These are phyloP conservation scores for Automeris io DNA, from an alignment of 2,888 invertebrate genomes.

Conservation along the genomic window DNA sequence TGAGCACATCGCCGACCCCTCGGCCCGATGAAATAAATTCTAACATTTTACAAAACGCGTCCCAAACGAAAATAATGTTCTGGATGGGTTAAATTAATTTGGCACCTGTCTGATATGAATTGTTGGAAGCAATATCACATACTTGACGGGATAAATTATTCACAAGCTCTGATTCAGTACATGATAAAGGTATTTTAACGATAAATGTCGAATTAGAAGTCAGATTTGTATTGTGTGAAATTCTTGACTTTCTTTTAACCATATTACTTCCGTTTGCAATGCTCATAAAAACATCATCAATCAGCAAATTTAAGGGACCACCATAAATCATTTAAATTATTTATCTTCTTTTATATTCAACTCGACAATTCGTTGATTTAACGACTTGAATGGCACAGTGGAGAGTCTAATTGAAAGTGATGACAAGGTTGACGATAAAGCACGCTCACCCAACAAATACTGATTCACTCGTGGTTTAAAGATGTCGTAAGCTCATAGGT, in stretches of 20 bases:
- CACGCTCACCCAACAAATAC: no score
- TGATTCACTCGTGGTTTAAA: no score
- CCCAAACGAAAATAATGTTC: conserved; percentile 37
- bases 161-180: background rate
- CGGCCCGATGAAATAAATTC: conserved; percentile 53
- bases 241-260: background rate
- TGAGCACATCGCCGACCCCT: conserved; percentile 33
- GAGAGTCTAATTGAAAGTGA: no score
- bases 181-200: background rate
- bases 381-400: no score
- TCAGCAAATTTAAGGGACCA: no score
- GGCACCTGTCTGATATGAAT: conserved; percentile 28
- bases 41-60: conserved; percentile 40
- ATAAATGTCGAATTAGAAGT: background rate
- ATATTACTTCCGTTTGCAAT: no score
- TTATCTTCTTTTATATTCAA: no score
- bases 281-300: no score
- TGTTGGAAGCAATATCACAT: conserved; percentile 5
- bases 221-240: background rate
- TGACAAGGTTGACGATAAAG: no score
- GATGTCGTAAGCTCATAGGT: no score
- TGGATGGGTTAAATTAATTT: conserved; percentile 42
- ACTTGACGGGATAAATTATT: background rate
- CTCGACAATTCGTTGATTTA: no score
- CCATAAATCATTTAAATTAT: no score